Conservation (phyloP, 92 coral and sea anemone genomes). For the Micromussa lordhowensis region DNA sequence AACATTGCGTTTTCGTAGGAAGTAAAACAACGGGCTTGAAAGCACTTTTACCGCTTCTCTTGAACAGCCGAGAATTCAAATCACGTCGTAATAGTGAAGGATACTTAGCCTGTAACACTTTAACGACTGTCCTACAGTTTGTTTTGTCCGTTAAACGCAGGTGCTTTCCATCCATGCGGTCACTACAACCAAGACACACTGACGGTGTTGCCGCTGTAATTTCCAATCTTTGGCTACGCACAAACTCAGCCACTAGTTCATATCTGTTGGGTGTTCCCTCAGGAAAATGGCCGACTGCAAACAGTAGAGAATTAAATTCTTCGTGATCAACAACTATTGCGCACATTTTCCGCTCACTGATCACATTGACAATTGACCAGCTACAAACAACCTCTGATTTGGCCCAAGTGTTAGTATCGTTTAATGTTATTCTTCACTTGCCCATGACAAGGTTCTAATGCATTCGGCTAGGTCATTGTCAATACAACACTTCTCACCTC, state of each 20-base stretch:
- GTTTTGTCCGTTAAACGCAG: constrained; percentile 57
- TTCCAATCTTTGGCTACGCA: constrained; percentile 9
- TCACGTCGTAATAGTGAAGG: too few relatives aligned
- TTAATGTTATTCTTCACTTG: too few relatives aligned
- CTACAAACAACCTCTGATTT: too few relatives aligned
- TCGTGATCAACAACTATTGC: constrained; percentile 48
- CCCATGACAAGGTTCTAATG: too few relatives aligned
- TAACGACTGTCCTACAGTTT: constrained; percentile 56
- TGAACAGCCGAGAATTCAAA: too few relatives aligned
- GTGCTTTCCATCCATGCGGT: constrained; percentile 23
- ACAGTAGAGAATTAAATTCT: constrained; percentile 55
- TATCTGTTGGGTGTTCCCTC: constrained; percentile 71
- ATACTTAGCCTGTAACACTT: neutral
- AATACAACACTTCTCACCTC: too few relatives aligned
- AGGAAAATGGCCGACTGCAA: constrained; percentile 58
- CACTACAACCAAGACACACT: constrained; percentile 49
- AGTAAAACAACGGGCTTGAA: constrained; percentile 58
- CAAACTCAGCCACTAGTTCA: constrained; percentile 50
- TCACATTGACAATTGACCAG: too few relatives aligned
- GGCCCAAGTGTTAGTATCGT: too few relatives aligned
- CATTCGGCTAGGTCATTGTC: neutral
- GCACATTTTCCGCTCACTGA: constrained; percentile 25
- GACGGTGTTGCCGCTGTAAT: constrained; percentile 22
- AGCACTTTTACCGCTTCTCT: neutral
- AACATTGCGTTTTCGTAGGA: constrained; percentile 62